Conservation (phyloP, 2,888 invertebrate genomes). For the Aquatica leii region DNA sequence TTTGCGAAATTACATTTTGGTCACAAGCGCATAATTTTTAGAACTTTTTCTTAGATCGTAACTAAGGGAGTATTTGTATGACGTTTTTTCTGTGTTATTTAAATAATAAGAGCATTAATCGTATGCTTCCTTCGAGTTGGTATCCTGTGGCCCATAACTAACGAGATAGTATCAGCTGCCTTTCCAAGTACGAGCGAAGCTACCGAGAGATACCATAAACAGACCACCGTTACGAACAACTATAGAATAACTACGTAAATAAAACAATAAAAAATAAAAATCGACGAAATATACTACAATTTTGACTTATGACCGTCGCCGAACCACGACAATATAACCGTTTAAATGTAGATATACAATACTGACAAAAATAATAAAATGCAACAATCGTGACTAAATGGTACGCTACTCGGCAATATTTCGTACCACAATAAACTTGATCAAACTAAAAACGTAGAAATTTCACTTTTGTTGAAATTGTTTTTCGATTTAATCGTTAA, state of each 20-base stretch:
- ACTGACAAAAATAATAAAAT: constrained; percentile 38
- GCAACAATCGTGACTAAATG: constrained; percentile 40
- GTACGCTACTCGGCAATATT: constrained; percentile 40
- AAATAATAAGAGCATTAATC: constrained; percentile 59
- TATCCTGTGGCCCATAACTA: constrained; percentile 59
- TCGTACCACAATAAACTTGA: too few species aligned
- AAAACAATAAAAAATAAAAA: constrained; percentile 41
- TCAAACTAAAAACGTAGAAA: background rate
- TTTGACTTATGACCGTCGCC: constrained; percentile 44
- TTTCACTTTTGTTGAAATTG: background rate
- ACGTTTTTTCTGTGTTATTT: constrained; percentile 45
- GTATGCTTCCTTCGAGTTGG: constrained; percentile 55
- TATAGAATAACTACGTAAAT: constrained; percentile 34
- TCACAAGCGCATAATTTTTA: too few species aligned
- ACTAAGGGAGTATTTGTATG: too few species aligned
- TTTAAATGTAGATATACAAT: constrained; percentile 39
- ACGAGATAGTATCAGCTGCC: constrained; percentile 56
- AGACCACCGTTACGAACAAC: constrained; percentile 49
- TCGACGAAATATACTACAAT: constrained; percentile 41
- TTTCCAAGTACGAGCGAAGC: constrained; percentile 46
- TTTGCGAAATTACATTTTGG: too few species aligned
- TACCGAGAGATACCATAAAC: constrained; percentile 43
- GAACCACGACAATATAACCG: constrained; percentile 40
- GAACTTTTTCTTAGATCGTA: too few species aligned
- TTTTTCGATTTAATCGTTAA: too few species aligned